Percentiles rank a stretch among this genome's conserved stretches.
These are phyloP conservation scores for Apostichopus parvimensis DNA, from an alignment of 35 echinoderm and acorn worm species.

Conservation along the genomic window DNA sequence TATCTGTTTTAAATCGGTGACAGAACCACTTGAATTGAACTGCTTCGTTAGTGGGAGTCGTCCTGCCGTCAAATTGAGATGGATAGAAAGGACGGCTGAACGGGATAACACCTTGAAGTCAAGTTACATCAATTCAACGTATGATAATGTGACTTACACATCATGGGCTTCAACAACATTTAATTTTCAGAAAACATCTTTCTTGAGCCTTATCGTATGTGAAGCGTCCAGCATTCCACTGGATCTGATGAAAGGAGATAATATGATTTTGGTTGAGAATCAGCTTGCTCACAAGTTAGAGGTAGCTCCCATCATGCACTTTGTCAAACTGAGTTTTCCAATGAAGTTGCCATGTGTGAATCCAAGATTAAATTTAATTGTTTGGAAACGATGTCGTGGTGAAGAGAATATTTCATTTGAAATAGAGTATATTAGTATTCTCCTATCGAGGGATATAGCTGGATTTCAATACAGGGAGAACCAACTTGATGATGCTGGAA, in stretches of 20 bases:
- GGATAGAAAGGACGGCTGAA: not conserved
- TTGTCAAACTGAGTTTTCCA: not conserved
- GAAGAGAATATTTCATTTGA: not conserved
- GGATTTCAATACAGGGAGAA: not conserved
- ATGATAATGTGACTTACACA: not conserved
- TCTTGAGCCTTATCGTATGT: not conserved
- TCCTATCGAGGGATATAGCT: not conserved
- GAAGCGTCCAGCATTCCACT: not conserved
- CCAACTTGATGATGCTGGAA: not conserved
- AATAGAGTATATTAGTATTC: not conserved
- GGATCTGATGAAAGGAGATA: not conserved
- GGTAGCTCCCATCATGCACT: not conserved
- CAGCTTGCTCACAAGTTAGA: not conserved
- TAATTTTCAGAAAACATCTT: not conserved
- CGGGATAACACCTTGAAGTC: not conserved
- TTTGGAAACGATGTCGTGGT: too few relatives aligned
- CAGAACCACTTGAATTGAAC: not conserved
- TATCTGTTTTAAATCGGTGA: too few relatives aligned
- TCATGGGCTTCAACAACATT: not conserved
- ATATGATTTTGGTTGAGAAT: not conserved
- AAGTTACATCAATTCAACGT: not conserved
- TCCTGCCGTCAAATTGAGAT: not conserved
- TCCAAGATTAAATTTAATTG: too few relatives aligned
- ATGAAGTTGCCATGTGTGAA: not conserved
- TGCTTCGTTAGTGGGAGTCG: not conserved